phyloP scores from a whole-genome alignment of 1,140 invertebrate genomes.

The Caerostris extrusa region DNA sequence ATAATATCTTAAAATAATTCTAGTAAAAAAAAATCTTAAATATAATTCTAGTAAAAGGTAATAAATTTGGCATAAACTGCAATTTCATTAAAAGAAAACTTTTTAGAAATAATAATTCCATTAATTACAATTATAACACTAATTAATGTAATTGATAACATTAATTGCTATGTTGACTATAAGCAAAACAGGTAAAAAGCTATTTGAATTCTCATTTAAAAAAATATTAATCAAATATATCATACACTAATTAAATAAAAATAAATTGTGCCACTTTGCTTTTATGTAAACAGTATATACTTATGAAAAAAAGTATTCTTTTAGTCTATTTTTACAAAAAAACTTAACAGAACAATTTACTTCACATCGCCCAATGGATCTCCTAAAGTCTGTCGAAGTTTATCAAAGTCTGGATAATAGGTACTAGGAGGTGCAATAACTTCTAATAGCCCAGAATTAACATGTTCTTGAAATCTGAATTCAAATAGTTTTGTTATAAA shows the following conservation, averaged over 20 bases:
- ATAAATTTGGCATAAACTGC: no score
- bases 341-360: constrained; percentile 79
- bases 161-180: no score
- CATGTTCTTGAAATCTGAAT: constrained; percentile 87
- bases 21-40: no score
- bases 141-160: no score
- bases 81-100: no score
- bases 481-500: neutral
- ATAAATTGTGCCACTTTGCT: neutral
- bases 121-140: no score
- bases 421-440: constrained; percentile 91
- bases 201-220: no score
- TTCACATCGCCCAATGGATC: constrained; percentile 92
- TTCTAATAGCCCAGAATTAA: constrained; percentile 92
- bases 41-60: no score
- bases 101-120: no score
- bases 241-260: neutral
- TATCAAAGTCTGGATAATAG: constrained; percentile 94
- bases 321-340: neutral
- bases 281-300: neutral
- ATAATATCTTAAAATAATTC: no score
- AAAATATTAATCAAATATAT: neutral
- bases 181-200: no score
- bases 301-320: neutral
- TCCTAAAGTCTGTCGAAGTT: constrained; percentile 89